Percentiles rank a stretch among this genome's conserved stretches.
phyloP scores from a whole-genome alignment of 2,888 invertebrate species.

The Abrostola tripartita region DNA sequence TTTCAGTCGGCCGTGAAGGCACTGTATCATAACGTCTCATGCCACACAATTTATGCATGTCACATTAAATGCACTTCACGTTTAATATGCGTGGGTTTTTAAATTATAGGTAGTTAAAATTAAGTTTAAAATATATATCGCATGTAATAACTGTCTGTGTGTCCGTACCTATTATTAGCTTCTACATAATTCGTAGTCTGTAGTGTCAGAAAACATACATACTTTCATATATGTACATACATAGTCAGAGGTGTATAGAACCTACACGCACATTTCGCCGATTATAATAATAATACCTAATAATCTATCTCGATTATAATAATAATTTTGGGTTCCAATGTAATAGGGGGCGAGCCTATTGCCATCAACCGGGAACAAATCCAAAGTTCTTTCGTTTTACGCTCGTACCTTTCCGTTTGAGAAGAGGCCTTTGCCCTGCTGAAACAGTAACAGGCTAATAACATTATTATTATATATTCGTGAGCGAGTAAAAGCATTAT shows the following conservation, averaged over 20 bases:
- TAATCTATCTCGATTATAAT: too few relatives aligned
- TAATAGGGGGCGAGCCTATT: too few relatives aligned
- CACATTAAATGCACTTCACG: neutral
- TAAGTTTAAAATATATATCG: neutral
- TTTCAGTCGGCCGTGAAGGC: neutral
- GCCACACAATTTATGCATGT: constrained; percentile 3
- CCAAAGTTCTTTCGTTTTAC: too few relatives aligned
- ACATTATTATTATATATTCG: constrained; percentile 1
- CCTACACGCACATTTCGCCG: too few relatives aligned
- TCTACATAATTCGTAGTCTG: neutral
- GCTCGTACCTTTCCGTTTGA: neutral
- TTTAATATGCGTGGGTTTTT: neutral
- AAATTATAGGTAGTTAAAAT: neutral
- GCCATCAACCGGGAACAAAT: too few relatives aligned
- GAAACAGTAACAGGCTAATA: neutral
- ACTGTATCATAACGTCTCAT: constrained; percentile 12
- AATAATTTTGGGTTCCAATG: too few relatives aligned
- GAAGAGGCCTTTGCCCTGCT: neutral
- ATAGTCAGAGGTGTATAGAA: too few relatives aligned
- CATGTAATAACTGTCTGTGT: neutral
- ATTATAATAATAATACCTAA: too few relatives aligned
- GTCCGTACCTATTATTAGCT: neutral
- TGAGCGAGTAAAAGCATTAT: neutral
- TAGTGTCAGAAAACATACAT: too few relatives aligned
- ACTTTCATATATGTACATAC: too few relatives aligned